Evolutionary conservation across 2,888 invertebrate genomes (phyloP).

Genomic region (Agrochola circellaris): DNA sequence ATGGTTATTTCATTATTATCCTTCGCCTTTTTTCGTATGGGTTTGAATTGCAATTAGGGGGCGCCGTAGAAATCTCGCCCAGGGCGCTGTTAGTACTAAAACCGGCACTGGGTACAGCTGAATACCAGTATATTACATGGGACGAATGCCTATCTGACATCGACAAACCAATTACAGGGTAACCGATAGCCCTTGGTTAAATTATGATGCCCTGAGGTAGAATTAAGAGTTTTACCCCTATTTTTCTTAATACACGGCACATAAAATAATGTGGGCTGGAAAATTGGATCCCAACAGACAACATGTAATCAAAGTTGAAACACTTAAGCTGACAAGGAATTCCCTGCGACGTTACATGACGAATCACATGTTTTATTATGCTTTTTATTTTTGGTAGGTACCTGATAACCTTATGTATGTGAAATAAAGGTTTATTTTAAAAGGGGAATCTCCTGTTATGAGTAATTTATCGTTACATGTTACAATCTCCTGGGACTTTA

Average conservation of each 20-base stretch:
- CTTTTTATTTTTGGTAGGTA: slow-evolving; percentile 16
- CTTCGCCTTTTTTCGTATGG: no score
- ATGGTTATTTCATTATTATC: no score
- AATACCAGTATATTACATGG: not conserved
- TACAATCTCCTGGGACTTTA: slow-evolving; percentile 26
- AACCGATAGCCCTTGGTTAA: slow-evolving; percentile 15
- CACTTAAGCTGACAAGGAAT: slow-evolving; percentile 49
- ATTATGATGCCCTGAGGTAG: slow-evolving; percentile 37
- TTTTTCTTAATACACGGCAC: slow-evolving; percentile 34
- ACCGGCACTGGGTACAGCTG: not conserved
- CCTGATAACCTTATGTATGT: slow-evolving; percentile 20
- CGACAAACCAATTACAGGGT: not conserved
- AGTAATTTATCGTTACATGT: slow-evolving; percentile 19
- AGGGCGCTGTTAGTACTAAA: no score
- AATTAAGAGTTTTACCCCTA: slow-evolving; percentile 47
- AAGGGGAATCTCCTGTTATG: slow-evolving; percentile 23
- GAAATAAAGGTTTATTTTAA: slow-evolving; percentile 15
- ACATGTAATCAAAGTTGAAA: slow-evolving; percentile 45
- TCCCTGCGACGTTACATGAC: slow-evolving; percentile 37
- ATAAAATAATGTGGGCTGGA: slow-evolving; percentile 27
- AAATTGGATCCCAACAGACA: slow-evolving; percentile 41
- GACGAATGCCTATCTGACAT: no score
- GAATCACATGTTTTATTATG: slow-evolving; percentile 25
- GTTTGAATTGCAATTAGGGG: no score
- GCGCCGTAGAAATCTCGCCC: no score